These are phyloP conservation scores for Stramonita haemastoma DNA, from an alignment of 2,888 invertebrate species.

Conservation along the genomic window DNA sequence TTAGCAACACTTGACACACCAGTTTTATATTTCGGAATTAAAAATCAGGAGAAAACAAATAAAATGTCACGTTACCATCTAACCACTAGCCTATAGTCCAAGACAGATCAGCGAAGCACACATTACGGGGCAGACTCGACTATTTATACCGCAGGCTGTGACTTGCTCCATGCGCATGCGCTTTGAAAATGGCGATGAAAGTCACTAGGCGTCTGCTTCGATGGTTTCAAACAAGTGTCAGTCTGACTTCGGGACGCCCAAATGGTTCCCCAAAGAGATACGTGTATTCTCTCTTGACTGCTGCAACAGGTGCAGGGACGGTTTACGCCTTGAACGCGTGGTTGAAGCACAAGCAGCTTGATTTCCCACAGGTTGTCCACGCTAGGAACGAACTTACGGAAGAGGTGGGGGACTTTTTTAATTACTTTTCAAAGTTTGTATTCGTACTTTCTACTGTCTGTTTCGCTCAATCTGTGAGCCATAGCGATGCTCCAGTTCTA, in stretches of 20 bases:
- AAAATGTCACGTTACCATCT: constrained; percentile 44
- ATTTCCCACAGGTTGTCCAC: constrained; percentile 22
- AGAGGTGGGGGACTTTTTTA: constrained; percentile 4
- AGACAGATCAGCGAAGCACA: neutral
- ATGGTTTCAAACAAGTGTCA: neutral
- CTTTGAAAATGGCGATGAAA: constrained; percentile 25
- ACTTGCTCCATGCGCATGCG: constrained; percentile 39
- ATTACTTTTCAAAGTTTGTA: neutral
- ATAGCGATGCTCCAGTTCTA: no score
- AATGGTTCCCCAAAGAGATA: constrained; percentile 14
- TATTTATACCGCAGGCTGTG: constrained; percentile 34
- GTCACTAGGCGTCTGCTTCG: constrained; percentile 20
- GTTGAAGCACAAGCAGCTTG: neutral
- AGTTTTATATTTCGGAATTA: neutral
- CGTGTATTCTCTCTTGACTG: constrained; percentile 27
- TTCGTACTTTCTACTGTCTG: neutral
- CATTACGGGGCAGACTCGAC: neutral
- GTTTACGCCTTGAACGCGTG: constrained; percentile 16
- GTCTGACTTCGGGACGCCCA: neutral
- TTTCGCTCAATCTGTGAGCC: neutral
- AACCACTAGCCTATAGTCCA: neutral
- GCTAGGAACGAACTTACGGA: constrained; percentile 7
- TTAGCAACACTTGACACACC: neutral
- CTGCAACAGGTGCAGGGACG: constrained; percentile 35
- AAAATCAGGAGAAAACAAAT: constrained; percentile 32